These are phyloP conservation scores for Biston stratarius DNA, from an alignment of 2,888 invertebrate species.

Conservation along the genomic window DNA sequence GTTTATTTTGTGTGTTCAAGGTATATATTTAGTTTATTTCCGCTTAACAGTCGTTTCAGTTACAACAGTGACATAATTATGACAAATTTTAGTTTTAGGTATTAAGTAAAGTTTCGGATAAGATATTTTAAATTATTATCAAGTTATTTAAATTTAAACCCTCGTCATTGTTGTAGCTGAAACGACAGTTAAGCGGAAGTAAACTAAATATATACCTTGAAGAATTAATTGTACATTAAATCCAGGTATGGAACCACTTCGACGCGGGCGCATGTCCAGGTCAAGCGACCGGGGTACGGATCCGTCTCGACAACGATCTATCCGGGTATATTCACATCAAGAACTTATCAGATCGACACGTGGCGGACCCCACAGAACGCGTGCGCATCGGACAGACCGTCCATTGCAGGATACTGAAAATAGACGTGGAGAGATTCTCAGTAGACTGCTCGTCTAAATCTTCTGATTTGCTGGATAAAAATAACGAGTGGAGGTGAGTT, in stretches of 20 bases:
- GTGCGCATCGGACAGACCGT: conserved; percentile 94
- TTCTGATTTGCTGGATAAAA: conserved; percentile 96
- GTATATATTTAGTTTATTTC: no score
- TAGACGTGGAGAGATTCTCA: conserved; percentile 97
- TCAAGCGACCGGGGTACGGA: conserved; percentile 96
- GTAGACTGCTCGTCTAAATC: conserved; percentile 97
- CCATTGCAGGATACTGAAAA: conserved; percentile 96
- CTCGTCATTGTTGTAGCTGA: no score
- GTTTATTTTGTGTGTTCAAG: no score
- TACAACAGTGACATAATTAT: no score
- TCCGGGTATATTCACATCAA: conserved; percentile 97
- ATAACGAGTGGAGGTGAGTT: conserved; percentile 93
- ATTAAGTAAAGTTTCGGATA: no score
- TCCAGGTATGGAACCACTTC: conserved; percentile 97
- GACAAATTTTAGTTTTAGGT: no score
- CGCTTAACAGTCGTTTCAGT: no score
- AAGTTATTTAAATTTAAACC: no score
- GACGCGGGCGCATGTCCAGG: conserved; percentile 98
- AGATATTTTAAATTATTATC: no score
- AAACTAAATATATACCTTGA: background rate
- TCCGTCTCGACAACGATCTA: conserved; percentile 96
- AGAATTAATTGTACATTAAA: background rate
- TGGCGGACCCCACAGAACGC: conserved; percentile 96
- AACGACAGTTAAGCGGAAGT: no score
- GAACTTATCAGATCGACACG: conserved; percentile 97